These are phyloP conservation scores for Linurgus olivaceus DNA, from an alignment of 2,797 vertebrate species.

Conservation along the genomic window DNA sequence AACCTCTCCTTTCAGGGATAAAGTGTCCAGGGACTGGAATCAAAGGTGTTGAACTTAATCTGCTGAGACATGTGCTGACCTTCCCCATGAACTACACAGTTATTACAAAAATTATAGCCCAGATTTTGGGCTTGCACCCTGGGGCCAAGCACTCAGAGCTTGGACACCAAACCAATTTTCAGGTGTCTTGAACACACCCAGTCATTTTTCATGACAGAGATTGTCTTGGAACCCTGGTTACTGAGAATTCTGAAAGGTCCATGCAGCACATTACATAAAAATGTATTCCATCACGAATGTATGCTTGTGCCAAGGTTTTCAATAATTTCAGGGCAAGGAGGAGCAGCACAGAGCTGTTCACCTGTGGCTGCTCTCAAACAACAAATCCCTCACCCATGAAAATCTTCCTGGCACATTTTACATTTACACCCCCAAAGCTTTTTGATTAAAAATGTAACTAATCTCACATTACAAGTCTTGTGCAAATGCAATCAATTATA, in stretches of 20 bases:
- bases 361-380: neutral
- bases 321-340: neutral
- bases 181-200: neutral
- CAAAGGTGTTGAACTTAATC: neutral
- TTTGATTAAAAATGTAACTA: constrained; percentile 14
- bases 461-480: neutral
- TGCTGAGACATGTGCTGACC: neutral
- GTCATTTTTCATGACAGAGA: neutral
- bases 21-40: neutral
- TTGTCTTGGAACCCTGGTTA: neutral
- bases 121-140: neutral
- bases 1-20: neutral
- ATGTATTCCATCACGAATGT: neutral
- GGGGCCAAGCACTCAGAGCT: neutral
- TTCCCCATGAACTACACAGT: neutral
- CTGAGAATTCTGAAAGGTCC: neutral
- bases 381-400: neutral
- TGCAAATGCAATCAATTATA: neutral
- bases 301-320: fast-evolving
- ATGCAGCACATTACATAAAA: neutral
- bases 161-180: neutral
- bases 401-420: neutral
- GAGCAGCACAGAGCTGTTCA: neutral
- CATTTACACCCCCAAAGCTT: neutral
- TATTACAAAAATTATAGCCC: neutral